Conservation (phyloP, 2,888 invertebrate species). For the Chrysodeixis includens region DNA sequence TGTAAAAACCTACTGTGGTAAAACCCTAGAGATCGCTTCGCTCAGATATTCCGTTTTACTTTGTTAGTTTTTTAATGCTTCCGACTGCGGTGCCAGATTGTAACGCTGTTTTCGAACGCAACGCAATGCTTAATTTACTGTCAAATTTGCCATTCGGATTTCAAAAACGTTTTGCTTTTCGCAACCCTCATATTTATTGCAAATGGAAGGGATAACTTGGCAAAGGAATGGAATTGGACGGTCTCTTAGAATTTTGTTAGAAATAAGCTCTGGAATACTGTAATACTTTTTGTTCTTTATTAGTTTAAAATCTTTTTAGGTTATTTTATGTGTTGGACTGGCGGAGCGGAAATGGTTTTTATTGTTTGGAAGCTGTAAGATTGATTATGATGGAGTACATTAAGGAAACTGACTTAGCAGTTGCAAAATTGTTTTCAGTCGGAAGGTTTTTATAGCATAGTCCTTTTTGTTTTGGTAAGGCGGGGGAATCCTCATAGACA, state of each 20-base stretch:
- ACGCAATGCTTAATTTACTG: slow-evolving; percentile 51
- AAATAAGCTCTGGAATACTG: background rate
- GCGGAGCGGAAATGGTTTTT: background rate
- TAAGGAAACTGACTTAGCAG: background rate
- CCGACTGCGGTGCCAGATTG: slow-evolving; percentile 42
- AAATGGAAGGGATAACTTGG: slow-evolving; percentile 28
- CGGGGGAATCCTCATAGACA: too few species aligned
- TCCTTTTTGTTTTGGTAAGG: too few species aligned
- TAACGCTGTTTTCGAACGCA: slow-evolving; percentile 40
- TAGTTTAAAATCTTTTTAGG: background rate
- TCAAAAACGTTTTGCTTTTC: slow-evolving; percentile 22
- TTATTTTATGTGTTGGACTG: background rate
- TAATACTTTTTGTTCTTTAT: background rate
- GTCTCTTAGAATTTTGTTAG: slow-evolving; percentile 12
- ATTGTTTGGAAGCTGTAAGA: background rate
- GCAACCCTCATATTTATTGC: slow-evolving; percentile 21
- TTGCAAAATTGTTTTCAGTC: background rate
- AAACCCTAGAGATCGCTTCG: slow-evolving; percentile 56
- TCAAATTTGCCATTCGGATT: slow-evolving; percentile 39
- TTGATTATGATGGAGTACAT: background rate
- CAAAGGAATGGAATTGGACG: slow-evolving; percentile 21
- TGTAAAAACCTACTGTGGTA: too few species aligned
- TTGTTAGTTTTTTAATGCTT: slow-evolving; percentile 61
- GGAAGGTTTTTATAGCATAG: too few species aligned
- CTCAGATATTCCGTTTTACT: slow-evolving; percentile 59